Percentiles rank a stretch among this genome's conserved stretches.
Conservation (phyloP, 2,113 vertebrate genomes). For the Fulmarus glacialis region DNA sequence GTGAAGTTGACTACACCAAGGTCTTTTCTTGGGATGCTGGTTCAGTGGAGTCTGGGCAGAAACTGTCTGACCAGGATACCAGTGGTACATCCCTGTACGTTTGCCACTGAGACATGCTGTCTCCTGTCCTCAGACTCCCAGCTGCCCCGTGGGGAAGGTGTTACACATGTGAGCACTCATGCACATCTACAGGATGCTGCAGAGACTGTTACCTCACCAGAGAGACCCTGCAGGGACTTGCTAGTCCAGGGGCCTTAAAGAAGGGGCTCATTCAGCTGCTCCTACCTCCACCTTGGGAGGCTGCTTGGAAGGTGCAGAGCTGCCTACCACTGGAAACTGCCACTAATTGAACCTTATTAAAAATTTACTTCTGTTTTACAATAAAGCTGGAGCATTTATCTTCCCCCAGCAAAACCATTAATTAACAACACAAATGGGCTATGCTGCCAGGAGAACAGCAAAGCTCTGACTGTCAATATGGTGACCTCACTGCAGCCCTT, state of each 20-base stretch:
- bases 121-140: neutral
- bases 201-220: neutral
- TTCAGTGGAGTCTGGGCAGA: neutral
- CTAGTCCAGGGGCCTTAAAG: neutral
- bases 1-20: neutral
- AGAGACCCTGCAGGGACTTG: neutral
- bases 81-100: neutral
- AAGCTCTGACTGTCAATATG: neutral
- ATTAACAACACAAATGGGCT: slow-evolving; percentile 15
- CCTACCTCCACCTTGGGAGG: neutral
- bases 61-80: neutral
- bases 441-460: neutral
- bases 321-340: neutral
- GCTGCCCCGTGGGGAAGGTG: accelerated
- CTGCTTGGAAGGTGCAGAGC: neutral
- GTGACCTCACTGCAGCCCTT: neutral
- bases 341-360: slow-evolving; percentile 54
- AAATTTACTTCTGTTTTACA: slow-evolving; percentile 46
- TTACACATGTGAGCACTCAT: accelerated
- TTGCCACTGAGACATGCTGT: neutral
- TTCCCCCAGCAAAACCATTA: slow-evolving; percentile 29
- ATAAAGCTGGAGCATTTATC: slow-evolving; percentile 32
- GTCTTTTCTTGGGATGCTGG: neutral
- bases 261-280: neutral
- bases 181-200: neutral